Evolutionary conservation across 2,888 invertebrate species (phyloP).

Genomic region (Oxystoma pomonae): DNA sequence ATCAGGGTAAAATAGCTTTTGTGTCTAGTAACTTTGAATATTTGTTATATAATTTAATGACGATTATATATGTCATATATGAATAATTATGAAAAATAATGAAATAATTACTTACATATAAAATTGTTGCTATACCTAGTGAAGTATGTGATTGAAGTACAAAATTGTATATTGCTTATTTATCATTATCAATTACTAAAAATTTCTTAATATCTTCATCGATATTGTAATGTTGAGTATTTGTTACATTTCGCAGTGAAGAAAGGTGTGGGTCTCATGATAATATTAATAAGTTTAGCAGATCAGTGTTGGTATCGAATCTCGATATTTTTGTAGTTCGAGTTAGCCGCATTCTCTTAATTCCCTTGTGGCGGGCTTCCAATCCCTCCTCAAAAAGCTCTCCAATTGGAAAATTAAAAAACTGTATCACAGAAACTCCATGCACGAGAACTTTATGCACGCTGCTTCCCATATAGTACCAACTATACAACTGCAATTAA

Average conservation of each 20-base stretch:
- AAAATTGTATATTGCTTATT: too few species aligned
- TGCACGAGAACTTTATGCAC: constrained; percentile 1
- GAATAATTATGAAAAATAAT: too few species aligned
- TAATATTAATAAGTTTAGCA: not conserved
- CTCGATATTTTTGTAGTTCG: not conserved
- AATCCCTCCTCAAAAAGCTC: not conserved
- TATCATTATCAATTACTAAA: too few species aligned
- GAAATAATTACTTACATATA: too few species aligned
- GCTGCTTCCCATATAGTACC: not conserved
- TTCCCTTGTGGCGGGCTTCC: not conserved
- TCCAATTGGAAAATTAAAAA: not conserved
- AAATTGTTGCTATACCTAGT: too few species aligned
- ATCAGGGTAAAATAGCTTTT: too few species aligned
- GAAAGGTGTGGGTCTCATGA: not conserved
- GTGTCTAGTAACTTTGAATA: too few species aligned
- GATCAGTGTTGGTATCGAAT: not conserved
- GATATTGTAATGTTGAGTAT: not conserved
- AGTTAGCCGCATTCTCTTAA: not conserved
- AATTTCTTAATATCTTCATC: not conserved
- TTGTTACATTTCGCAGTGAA: not conserved
- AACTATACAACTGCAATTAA: too few species aligned
- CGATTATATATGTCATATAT: too few species aligned
- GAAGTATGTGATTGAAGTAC: too few species aligned
- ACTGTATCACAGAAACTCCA: not conserved
- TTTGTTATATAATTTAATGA: too few species aligned